These are phyloP conservation scores for Erebia aethiops DNA, from an alignment of 2,888 invertebrate species.

Conservation along the genomic window DNA sequence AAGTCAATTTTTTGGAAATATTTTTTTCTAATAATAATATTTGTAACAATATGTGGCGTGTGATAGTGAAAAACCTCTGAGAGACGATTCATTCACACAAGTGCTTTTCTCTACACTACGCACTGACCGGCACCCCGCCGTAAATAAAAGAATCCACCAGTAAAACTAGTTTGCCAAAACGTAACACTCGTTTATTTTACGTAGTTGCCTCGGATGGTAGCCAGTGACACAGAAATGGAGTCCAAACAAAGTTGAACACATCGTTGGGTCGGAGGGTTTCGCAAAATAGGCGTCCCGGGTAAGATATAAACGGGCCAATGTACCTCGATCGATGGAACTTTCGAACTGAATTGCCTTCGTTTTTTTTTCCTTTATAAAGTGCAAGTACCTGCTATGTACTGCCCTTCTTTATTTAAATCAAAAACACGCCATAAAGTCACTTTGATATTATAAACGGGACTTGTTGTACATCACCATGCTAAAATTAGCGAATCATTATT, in stretches of 20 bases:
- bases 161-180: constrained; percentile 20
- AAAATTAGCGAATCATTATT: too few relatives aligned
- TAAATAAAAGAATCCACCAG: not conserved
- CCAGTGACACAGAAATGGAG: constrained; percentile 51
- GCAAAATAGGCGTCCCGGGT: constrained; percentile 33
- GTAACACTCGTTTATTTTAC: constrained; percentile 43
- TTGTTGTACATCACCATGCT: too few relatives aligned
- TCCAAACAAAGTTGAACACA: constrained; percentile 50
- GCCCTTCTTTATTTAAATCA: too few relatives aligned
- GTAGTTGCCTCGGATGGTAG: constrained; percentile 51
- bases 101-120: not conserved
- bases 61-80: too few relatives aligned
- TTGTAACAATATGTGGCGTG: too few relatives aligned
- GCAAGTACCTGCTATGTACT: not conserved
- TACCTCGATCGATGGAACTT: constrained; percentile 12
- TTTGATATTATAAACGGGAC: too few relatives aligned
- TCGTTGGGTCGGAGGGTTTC: constrained; percentile 41
- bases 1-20: too few relatives aligned
- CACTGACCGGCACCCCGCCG: too few relatives aligned
- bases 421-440: too few relatives aligned
- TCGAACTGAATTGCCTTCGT: not conserved
- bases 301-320: constrained; percentile 25
- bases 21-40: too few relatives aligned
- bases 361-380: not conserved
- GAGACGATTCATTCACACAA: not conserved